Percentiles rank a stretch among this genome's conserved stretches.
These are phyloP conservation scores for Oophaga pumilio DNA, from an alignment of 2,113 vertebrate species.

Conservation along the genomic window DNA sequence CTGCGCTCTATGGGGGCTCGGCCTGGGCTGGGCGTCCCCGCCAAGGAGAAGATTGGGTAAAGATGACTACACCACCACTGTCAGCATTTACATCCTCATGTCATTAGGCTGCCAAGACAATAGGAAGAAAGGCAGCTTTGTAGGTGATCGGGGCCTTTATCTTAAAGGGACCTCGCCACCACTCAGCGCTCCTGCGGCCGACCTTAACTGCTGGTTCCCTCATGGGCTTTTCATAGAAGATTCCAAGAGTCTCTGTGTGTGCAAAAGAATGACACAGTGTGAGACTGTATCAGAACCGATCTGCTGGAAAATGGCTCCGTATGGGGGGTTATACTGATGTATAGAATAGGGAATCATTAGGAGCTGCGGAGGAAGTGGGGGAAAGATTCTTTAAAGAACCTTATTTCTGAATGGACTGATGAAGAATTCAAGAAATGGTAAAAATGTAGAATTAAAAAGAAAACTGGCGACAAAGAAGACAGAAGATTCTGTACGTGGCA, in stretches of 20 bases:
- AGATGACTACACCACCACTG: background rate
- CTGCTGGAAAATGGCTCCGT: slow-evolving; percentile 9
- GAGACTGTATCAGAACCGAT: background rate
- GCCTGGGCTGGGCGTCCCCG: background rate
- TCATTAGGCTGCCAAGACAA: slow-evolving; percentile 31
- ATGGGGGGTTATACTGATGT: background rate
- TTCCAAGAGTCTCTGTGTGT: background rate
- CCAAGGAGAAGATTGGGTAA: slow-evolving; percentile 21
- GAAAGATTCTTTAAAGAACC: background rate
- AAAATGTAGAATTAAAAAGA: background rate
- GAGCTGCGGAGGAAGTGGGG: background rate
- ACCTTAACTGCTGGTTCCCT: slow-evolving; percentile 5
- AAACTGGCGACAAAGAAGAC: background rate
- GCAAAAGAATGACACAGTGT: slow-evolving; percentile 33
- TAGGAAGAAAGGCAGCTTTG: background rate
- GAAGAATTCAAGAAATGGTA: background rate
- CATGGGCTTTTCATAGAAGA: slow-evolving; percentile 9
- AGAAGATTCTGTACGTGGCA: too few relatives aligned
- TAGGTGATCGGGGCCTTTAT: slow-evolving; percentile 27
- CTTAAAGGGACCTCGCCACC: background rate
- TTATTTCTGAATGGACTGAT: background rate
- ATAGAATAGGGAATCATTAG: background rate
- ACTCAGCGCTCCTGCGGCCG: background rate
- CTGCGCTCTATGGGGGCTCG: background rate
- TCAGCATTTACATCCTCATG: slow-evolving; percentile 21